Base-by-base conservation (phyloP, 1,140 invertebrate species). In the Dreissena rostriformis region DNA sequence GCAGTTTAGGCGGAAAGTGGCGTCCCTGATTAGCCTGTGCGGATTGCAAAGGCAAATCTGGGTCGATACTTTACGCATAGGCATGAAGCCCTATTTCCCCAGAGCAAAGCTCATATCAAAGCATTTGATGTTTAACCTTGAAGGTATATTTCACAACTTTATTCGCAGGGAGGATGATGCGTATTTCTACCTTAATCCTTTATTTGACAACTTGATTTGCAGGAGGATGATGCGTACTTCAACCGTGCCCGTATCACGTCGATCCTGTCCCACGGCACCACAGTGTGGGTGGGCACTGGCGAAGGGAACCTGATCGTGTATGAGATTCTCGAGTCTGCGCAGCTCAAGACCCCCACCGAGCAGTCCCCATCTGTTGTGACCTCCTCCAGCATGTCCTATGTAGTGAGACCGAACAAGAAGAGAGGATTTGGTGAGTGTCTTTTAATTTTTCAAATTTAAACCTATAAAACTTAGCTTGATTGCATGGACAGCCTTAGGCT, bases 271-370 rank as follows among this genome's bases (percentile, higher is more conserved):
- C 86, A 93, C 78, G 92, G 93, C 22, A 89, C 92, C 61, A 90
- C 89, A 19, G 89, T 95, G 22, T 94, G 94, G 94, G 90, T 95
- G n/a, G 95, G 95, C 15, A 95, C 94, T 22, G 94, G 93, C 11
- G 94, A 95, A 82, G 95, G 95, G 39, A 94, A 94, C 84, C 88
- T 95, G 6, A 92, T 94, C 71, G 91, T 94, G 22, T 95, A 94
- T 86, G 91, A 93, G 72, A 80, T 92, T 10, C 55, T 88, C 17
- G 89, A 90, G 77, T 85, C 81, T 26, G 75, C 85, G 26, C 90
- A 87, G 61, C 63, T 86, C 65, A 86, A 87, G 82, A 90, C 88
- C 7, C 90, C 91, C 51, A 91, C 91, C 51, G 91, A 91, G 14
- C 67, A 76, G 28, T 92, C 91, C 10, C 87, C 88, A 6, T 87